Evolutionary conservation across 2,888 invertebrate species (phyloP).

Genomic region (Microchrysa polita): DNA sequence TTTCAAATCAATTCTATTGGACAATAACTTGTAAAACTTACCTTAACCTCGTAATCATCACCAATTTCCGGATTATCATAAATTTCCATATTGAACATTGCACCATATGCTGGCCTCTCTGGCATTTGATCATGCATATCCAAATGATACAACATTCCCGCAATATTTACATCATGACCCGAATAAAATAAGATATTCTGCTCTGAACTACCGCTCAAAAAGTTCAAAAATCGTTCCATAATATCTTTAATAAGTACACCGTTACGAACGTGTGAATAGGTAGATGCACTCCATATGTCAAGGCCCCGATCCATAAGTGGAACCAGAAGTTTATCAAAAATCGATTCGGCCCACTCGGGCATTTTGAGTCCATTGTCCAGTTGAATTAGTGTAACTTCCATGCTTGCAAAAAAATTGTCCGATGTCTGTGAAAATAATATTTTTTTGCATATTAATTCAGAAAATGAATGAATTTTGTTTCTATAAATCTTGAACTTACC

Average conservation of each 20-base stretch:
- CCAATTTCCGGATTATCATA: slow-evolving; percentile 60
- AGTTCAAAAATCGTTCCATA: slow-evolving; percentile 66
- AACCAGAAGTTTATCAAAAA: slow-evolving; percentile 66
- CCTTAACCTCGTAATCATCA: slow-evolving; percentile 67
- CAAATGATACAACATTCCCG: slow-evolving; percentile 74
- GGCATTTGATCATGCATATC: slow-evolving; percentile 68
- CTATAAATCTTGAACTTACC: not conserved
- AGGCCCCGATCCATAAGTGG: not conserved
- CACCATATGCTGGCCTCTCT: slow-evolving; percentile 75
- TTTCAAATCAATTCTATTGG: not conserved
- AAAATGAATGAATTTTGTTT: too few species aligned
- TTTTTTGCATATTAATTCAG: not conserved
- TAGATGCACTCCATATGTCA: slow-evolving; percentile 66
- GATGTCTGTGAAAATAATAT: not conserved
- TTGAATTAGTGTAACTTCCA: slow-evolving; percentile 72
- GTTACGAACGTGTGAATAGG: slow-evolving; percentile 72
- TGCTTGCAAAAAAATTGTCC: not conserved
- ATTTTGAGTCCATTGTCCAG: slow-evolving; percentile 70
- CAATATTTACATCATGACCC: slow-evolving; percentile 80
- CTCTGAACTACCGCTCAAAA: slow-evolving; percentile 58
- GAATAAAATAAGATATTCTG: slow-evolving; percentile 72
- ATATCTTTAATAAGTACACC: slow-evolving; percentile 76
- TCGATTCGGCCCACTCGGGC: slow-evolving; percentile 73
- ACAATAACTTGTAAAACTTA: slow-evolving; percentile 29
- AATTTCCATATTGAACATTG: slow-evolving; percentile 74